A percentile compares a stretch with the other conserved stretches of the same genome.
phyloP scores from a whole-genome alignment of 2,888 invertebrate species.

The Sipha maydis region DNA sequence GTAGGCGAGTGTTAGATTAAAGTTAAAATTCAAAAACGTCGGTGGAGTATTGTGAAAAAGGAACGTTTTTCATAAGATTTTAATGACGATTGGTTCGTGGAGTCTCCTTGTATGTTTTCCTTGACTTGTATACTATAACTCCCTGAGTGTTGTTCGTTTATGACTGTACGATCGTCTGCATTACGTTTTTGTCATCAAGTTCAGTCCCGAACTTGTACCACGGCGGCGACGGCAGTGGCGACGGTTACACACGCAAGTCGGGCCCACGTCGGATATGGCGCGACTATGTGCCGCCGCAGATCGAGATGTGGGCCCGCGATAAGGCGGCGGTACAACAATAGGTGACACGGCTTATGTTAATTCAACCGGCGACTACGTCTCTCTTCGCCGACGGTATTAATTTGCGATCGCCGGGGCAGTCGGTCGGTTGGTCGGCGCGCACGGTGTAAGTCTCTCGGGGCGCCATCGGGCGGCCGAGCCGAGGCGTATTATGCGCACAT shows the following conservation, averaged over 20 bases:
- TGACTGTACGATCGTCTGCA: too few relatives aligned
- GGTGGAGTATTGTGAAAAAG: too few relatives aligned
- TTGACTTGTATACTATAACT: too few relatives aligned
- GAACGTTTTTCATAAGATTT: too few relatives aligned
- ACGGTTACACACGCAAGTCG: not conserved
- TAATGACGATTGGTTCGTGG: too few relatives aligned
- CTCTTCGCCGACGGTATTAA: conserved; percentile 35
- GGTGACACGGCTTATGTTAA: conserved; percentile 47
- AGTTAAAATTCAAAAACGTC: too few relatives aligned
- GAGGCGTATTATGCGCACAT: not conserved
- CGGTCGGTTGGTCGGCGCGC: not conserved
- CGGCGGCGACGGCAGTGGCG: not conserved
- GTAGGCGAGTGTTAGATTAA: too few relatives aligned
- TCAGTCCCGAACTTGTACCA: not conserved
- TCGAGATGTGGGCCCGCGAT: conserved; percentile 45
- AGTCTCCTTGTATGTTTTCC: too few relatives aligned
- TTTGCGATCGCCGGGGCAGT: conserved; percentile 40
- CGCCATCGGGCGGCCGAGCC: conserved; percentile 7
- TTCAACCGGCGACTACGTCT: conserved; percentile 13
- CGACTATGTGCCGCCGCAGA: conserved; percentile 41
- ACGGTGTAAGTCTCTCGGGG: conserved; percentile 11
- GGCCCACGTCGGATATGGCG: conserved; percentile 32
- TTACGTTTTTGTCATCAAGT: not conserved
- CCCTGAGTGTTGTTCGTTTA: too few relatives aligned
- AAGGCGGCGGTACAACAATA: conserved; percentile 53